These are phyloP conservation scores for Riparia riparia DNA, from an alignment of 2,113 vertebrate genomes.

Conservation along the genomic window DNA sequence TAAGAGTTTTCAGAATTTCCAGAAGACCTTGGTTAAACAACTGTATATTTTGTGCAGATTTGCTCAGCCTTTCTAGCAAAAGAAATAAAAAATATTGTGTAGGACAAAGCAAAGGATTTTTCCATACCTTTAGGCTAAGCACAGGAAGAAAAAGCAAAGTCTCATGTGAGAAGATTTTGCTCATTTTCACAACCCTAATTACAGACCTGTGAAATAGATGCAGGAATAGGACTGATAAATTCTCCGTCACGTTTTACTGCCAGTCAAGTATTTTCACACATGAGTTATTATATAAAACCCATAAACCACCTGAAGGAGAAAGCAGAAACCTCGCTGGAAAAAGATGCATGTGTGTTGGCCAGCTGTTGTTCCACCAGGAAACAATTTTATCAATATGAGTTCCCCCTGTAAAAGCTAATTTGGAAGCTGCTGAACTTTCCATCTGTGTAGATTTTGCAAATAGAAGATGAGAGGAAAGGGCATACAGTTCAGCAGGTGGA, in stretches of 20 bases:
- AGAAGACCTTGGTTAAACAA: background rate
- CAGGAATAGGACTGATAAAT: background rate
- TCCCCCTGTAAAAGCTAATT: background rate
- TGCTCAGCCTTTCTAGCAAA: background rate
- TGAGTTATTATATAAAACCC: background rate
- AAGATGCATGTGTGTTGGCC: background rate
- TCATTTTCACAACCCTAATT: background rate
- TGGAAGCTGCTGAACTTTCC: background rate
- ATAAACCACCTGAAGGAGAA: background rate
- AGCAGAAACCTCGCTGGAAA: background rate
- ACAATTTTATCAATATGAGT: background rate
- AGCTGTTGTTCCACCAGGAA: background rate
- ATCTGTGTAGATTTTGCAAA: background rate
- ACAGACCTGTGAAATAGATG: background rate
- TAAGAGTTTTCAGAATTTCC: background rate
- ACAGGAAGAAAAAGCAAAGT: background rate
- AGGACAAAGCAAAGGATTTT: background rate
- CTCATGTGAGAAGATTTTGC: background rate
- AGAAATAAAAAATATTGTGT: background rate
- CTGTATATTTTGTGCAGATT: background rate
- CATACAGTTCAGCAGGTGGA: background rate
- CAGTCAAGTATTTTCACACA: background rate
- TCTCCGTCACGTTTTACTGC: fast-evolving
- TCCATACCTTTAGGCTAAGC: background rate
- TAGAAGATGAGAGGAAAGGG: background rate